Evolutionary conservation across 30 jellyfish, hydroid and myxozoan species (phyloP).

Genomic region (Turritopsis rubra): DNA sequence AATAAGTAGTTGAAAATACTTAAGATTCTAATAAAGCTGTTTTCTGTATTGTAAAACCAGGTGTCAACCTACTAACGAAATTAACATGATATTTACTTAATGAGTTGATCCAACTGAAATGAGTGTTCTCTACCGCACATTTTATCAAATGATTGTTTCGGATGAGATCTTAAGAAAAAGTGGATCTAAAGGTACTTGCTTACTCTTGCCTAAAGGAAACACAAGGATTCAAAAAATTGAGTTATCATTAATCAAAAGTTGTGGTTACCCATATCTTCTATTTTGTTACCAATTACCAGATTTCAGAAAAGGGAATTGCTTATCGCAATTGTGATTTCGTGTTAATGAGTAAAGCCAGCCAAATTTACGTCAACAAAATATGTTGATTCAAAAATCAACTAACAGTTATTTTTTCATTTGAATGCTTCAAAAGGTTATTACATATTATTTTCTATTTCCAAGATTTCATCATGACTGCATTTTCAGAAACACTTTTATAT

Average conservation of each 20-base stretch:
- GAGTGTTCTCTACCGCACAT: too few relatives aligned
- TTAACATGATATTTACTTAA: background rate
- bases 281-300: background rate
- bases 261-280: background rate
- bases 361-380: too few relatives aligned
- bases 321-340: too few relatives aligned
- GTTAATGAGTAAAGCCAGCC: too few relatives aligned
- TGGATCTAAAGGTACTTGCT: background rate
- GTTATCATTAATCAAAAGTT: background rate
- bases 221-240: background rate
- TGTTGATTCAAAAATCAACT: too few relatives aligned
- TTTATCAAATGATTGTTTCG: background rate
- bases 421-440: too few relatives aligned
- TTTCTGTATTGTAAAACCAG: background rate
- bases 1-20: too few relatives aligned
- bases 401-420: too few relatives aligned
- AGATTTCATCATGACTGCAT: too few relatives aligned
- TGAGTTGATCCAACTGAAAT: background rate
- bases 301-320: background rate
- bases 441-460: too few relatives aligned
- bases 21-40: background rate
- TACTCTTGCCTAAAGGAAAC: background rate
- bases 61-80: too few relatives aligned
- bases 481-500: too few relatives aligned
- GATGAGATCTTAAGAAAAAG: background rate